A percentile compares a stretch with the other conserved stretches of the same genome.
These are phyloP conservation scores for Andrena trimmerana DNA, from an alignment of 2,888 invertebrate genomes.

Conservation along the genomic window DNA sequence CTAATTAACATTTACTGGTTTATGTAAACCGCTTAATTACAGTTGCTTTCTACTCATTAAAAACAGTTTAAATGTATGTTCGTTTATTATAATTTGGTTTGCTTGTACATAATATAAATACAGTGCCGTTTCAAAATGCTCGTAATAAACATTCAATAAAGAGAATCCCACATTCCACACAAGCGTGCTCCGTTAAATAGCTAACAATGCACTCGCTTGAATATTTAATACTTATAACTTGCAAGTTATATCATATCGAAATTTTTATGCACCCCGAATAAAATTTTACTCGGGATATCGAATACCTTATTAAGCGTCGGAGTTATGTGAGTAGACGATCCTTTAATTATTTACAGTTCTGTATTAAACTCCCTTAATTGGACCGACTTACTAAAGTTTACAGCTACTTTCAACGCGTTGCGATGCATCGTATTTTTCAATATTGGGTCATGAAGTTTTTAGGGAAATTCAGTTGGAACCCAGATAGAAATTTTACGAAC, in stretches of 20 bases:
- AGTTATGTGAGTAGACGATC: background rate
- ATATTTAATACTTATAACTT: too few species aligned
- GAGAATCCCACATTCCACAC: too few species aligned
- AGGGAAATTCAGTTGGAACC: background rate
- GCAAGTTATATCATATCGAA: background rate
- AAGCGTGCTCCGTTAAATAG: too few species aligned
- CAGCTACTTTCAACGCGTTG: background rate
- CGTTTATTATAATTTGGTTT: too few species aligned
- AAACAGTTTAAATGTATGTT: too few species aligned
- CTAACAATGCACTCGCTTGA: too few species aligned
- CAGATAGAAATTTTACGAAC: background rate
- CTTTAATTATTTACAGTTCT: background rate
- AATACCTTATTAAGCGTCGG: background rate
- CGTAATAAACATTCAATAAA: too few species aligned
- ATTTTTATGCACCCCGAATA: background rate
- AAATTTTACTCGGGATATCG: background rate
- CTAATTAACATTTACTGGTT: too few species aligned
- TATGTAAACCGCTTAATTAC: too few species aligned
- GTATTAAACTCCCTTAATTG: background rate
- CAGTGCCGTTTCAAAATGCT: too few species aligned
- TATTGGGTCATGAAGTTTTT: conserved; percentile 2
- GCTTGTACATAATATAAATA: too few species aligned
- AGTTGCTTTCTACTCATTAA: too few species aligned
- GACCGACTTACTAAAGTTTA: background rate
- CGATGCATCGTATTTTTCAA: background rate